phyloP scores from a whole-genome alignment of 1,140 invertebrate genomes.

The Drosophila sp. region DNA sequence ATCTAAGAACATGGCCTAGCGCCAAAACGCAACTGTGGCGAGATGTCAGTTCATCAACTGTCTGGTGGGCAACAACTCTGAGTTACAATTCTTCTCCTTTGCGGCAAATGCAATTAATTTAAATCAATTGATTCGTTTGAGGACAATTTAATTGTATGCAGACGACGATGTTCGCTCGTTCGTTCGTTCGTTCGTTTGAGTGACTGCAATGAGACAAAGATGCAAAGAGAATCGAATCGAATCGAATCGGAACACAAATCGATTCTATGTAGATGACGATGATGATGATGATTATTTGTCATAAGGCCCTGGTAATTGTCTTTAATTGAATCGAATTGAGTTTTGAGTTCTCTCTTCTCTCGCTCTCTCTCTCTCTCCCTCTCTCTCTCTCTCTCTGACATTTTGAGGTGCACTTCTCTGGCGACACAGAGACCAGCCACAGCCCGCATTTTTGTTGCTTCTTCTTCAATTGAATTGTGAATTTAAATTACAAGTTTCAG shows the following conservation, averaged over 20 bases:
- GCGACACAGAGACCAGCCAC: slow-evolving; percentile 58
- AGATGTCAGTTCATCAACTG: slow-evolving; percentile 50
- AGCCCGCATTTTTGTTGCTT: slow-evolving; percentile 52
- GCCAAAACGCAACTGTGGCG: slow-evolving; percentile 43
- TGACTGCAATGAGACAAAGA: slow-evolving; percentile 28
- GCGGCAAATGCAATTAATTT: slow-evolving; percentile 82
- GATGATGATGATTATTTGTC: slow-evolving; percentile 66
- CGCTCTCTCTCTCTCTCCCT: neutral
- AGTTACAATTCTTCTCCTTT: slow-evolving; percentile 58
- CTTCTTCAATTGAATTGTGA: slow-evolving; percentile 70
- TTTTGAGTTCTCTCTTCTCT: slow-evolving; percentile 31
- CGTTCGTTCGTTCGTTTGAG: slow-evolving; percentile 9
- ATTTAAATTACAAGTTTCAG: slow-evolving; percentile 74
- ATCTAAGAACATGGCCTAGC: slow-evolving; percentile 42
- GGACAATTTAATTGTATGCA: slow-evolving; percentile 83
- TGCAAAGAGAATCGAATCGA: slow-evolving; percentile 30
- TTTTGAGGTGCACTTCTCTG: slow-evolving; percentile 69
- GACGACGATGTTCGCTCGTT: slow-evolving; percentile 24
- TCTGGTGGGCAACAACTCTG: neutral
- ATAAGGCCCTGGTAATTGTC: slow-evolving; percentile 80
- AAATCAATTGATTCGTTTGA: slow-evolving; percentile 83
- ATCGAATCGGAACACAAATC: slow-evolving; percentile 53
- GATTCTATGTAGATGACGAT: slow-evolving; percentile 52
- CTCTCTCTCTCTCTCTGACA: neutral
- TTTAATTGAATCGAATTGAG: slow-evolving; percentile 83